Conservation (phyloP, 2,113 vertebrate species). For the Lepus americanus region DNA sequence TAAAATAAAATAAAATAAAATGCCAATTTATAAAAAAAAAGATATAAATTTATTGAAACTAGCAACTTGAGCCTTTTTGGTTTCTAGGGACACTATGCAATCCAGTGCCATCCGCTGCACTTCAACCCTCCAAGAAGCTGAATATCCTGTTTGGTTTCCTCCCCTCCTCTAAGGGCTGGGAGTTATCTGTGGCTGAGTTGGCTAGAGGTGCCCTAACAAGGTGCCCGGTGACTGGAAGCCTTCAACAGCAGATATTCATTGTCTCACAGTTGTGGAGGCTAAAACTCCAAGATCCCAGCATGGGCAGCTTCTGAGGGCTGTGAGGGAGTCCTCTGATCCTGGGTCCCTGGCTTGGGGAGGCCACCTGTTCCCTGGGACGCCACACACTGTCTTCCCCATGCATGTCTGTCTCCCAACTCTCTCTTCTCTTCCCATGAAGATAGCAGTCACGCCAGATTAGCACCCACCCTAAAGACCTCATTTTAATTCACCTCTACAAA, state of each 20-base stretch:
- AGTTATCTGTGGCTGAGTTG: background rate
- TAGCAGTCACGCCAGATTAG: background rate
- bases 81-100: background rate
- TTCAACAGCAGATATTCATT: background rate
- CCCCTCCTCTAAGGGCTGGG: background rate
- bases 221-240: background rate
- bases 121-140: background rate
- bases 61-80: background rate
- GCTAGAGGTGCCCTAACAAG: background rate
- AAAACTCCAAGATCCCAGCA: background rate
- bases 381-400: background rate
- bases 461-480: background rate
- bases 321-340: background rate
- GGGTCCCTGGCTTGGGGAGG: background rate
- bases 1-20: too few species aligned
- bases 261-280: background rate
- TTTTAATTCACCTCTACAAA: conserved; percentile 16
- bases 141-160: conserved; percentile 21
- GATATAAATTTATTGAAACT: conserved; percentile 65
- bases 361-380: background rate
- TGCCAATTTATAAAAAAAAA: background rate
- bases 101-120: background rate
- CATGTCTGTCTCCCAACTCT: background rate
- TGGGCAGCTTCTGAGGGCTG: background rate
- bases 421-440: background rate